A percentile compares a stretch with the other conserved stretches of the same genome.
These are phyloP conservation scores for Octodon degus DNA, from an alignment of 2,113 vertebrate species.

Conservation along the genomic window DNA sequence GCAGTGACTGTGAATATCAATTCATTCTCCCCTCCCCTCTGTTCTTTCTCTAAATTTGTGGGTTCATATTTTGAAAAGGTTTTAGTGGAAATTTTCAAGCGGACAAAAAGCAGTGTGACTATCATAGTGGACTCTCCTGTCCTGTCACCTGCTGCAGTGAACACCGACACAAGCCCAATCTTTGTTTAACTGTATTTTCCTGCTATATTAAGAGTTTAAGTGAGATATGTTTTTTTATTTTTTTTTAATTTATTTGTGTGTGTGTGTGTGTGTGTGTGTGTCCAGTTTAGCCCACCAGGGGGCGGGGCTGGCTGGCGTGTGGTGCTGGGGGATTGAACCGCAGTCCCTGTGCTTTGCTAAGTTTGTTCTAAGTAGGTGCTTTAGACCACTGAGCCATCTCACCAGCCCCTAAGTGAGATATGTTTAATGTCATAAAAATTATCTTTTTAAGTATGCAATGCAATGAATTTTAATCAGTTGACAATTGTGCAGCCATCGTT, in stretches of 20 bases:
- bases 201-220: not conserved
- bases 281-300: too few species aligned
- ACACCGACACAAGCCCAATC: not conserved
- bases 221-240: not conserved
- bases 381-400: too few species aligned
- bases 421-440: not conserved
- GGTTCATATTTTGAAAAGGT: not conserved
- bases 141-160: rapidly evolving
- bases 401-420: not conserved
- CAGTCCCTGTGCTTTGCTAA: too few species aligned
- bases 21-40: not conserved
- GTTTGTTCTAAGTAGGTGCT: too few species aligned
- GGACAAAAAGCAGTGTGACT: not conserved
- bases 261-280: too few species aligned
- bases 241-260: too few species aligned
- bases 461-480: not conserved
- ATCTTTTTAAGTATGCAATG: not conserved
- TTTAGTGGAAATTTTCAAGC: not conserved
- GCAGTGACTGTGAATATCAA: not conserved
- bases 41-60: not conserved
- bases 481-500: not conserved
- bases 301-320: too few species aligned
- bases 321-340: too few species aligned
- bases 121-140: not conserved
- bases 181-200: not conserved